Evolutionary conservation across 2,888 invertebrate genomes (phyloP).

Genomic region (Anarsia innoxiella): DNA sequence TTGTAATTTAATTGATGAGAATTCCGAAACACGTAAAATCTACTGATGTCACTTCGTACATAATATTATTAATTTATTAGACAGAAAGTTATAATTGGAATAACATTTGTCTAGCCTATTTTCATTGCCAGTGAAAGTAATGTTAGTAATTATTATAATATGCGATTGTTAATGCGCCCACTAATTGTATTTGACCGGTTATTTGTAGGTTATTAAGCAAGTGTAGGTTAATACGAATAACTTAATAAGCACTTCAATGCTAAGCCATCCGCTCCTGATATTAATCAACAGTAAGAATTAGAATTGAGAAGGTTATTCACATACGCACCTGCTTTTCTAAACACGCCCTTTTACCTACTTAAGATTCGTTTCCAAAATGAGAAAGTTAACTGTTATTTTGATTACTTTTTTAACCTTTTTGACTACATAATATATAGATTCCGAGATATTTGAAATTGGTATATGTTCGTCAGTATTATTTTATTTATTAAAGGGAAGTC

Average conservation of each 20-base stretch:
- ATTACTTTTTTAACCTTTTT: conserved; percentile 17
- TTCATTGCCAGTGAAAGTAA: conserved; percentile 3
- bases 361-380: conserved; percentile 14
- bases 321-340: background rate
- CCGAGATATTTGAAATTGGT: too few species aligned
- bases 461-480: too few species aligned
- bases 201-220: conserved; percentile 1
- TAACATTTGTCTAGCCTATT: background rate
- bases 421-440: too few species aligned
- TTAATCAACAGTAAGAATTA: too few species aligned
- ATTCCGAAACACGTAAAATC: too few species aligned
- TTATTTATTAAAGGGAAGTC: too few species aligned
- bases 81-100: too few species aligned
- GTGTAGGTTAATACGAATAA: background rate
- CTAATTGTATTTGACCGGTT: conserved; percentile 3
- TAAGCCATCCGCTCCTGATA: background rate
- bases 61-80: too few species aligned
- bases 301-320: too few species aligned
- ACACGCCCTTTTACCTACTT: conserved; percentile 16
- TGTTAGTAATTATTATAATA: too few species aligned
- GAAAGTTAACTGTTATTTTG: conserved; percentile 17
- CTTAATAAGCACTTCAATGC: background rate
- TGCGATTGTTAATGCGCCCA: conserved; percentile 2
- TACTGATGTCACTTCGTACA: too few species aligned
- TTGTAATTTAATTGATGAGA: too few species aligned